Percentiles rank a stretch among this genome's conserved stretches.
Evolutionary conservation across 2,888 invertebrate genomes (phyloP).

Genomic region (Mythimna pallens): DNA sequence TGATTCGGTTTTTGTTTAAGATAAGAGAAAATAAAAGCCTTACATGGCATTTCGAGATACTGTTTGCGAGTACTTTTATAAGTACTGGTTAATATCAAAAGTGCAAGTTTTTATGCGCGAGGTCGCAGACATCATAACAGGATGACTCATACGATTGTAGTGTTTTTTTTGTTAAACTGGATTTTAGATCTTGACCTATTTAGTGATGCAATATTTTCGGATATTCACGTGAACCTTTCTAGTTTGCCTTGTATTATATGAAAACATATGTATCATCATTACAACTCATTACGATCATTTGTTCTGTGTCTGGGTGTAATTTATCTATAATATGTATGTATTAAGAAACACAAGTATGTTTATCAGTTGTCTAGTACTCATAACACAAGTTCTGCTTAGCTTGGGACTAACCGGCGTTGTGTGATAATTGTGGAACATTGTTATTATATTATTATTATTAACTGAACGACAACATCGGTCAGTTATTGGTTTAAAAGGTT

Average conservation of each 20-base stretch:
- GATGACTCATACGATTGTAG: slow-evolving; percentile 42
- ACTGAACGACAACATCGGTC: too few species aligned
- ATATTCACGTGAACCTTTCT: slow-evolving; percentile 3
- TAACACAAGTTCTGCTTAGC: too few species aligned
- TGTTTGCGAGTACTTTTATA: slow-evolving; percentile 11
- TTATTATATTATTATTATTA: too few species aligned
- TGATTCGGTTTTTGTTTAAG: slow-evolving; percentile 19
- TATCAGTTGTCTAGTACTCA: too few species aligned
- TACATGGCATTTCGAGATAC: slow-evolving; percentile 10
- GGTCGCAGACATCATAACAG: slow-evolving; percentile 26
- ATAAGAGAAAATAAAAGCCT: slow-evolving; percentile 2
- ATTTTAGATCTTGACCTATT: slow-evolving; percentile 38
- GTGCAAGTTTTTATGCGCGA: slow-evolving; percentile 33
- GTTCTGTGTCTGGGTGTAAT: too few species aligned
- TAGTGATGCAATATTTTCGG: slow-evolving; percentile 7
- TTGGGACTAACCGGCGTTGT: too few species aligned
- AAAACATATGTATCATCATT: too few species aligned
- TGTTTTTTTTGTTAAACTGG: slow-evolving; percentile 35
- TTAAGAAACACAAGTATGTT: too few species aligned
- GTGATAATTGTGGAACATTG: too few species aligned
- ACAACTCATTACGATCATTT: too few species aligned
- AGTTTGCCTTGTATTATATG: background rate
- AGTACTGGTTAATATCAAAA: slow-evolving; percentile 24
- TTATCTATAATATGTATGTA: too few species aligned
- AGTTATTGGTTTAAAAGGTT: background rate